A percentile compares a stretch with the other conserved stretches of the same genome.
Conservation (phyloP, 2,888 invertebrate genomes). For the Atethmia centrago region DNA sequence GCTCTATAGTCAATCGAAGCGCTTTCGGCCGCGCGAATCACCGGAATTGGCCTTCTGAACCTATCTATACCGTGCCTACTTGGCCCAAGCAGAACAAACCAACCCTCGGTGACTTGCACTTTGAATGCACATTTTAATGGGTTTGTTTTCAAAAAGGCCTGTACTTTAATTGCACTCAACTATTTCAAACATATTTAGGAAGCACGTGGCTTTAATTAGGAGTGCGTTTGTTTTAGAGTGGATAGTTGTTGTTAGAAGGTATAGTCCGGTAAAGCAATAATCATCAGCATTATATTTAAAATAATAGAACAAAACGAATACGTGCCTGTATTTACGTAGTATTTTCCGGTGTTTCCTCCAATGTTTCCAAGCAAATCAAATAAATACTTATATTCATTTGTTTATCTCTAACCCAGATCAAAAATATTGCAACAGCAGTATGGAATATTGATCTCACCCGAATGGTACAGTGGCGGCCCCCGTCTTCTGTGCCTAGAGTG, state of each 20-base stretch:
- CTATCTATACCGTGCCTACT: constrained; percentile 25
- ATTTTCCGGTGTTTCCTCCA: background rate
- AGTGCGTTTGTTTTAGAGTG: constrained; percentile 23
- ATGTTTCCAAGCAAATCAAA: background rate
- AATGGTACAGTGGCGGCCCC: constrained; percentile 7
- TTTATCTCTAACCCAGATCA: background rate
- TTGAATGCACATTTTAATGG: constrained; percentile 87
- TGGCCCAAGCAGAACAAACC: constrained; percentile 75
- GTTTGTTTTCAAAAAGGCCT: constrained; percentile 77
- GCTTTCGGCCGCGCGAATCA: too few relatives aligned
- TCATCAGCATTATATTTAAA: background rate
- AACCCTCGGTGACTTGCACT: constrained; percentile 86
- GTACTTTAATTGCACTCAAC: constrained; percentile 76
- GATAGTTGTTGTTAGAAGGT: constrained; percentile 3
- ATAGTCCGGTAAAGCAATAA: background rate
- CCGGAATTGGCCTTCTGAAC: background rate
- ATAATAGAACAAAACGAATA: background rate
- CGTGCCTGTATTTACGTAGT: background rate
- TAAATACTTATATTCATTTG: too few relatives aligned
- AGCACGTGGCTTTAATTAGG: constrained; percentile 58
- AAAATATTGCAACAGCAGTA: background rate
- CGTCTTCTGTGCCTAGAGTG: background rate
- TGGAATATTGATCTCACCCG: constrained; percentile 20
- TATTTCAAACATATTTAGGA: constrained; percentile 66
- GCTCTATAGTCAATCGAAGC: too few relatives aligned